Evolutionary conservation across 2,888 invertebrate species (phyloP).

Genomic region (Aphodius sticticus): DNA sequence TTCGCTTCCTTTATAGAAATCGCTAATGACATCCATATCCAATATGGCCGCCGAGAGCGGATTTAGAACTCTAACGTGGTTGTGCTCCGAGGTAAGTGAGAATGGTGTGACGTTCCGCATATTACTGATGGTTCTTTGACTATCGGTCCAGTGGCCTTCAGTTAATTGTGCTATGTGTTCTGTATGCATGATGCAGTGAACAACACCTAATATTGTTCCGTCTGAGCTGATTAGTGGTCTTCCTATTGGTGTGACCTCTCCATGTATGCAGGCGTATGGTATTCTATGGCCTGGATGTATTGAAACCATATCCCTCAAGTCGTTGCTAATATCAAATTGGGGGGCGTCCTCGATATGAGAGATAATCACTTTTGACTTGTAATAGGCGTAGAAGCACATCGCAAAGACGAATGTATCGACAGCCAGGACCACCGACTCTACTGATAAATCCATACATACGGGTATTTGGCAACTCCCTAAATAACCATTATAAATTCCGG

Average conservation of each 20-base stretch:
- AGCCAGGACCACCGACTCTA: constrained; percentile 16
- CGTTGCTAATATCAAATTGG: constrained; percentile 14
- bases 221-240: constrained; percentile 10
- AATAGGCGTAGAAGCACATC: constrained; percentile 10
- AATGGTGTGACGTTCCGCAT: constrained; percentile 17
- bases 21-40: constrained; percentile 19
- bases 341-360: constrained; percentile 16
- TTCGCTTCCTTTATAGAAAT: constrained; percentile 9
- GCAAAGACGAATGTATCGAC: constrained; percentile 15
- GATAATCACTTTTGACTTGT: constrained; percentile 15
- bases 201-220: constrained; percentile 11
- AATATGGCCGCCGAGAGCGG: constrained; percentile 19
- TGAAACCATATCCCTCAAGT: constrained; percentile 6
- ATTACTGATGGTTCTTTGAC: constrained; percentile 15
- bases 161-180: constrained; percentile 23
- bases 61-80: constrained; percentile 9
- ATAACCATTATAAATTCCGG: background rate
- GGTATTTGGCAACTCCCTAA: background rate
- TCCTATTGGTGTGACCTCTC: constrained; percentile 15
- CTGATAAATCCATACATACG: constrained; percentile 16
- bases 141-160: constrained; percentile 18
- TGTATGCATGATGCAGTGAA: constrained; percentile 11
- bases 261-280: constrained; percentile 22
- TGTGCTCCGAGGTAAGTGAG: background rate
- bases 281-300: constrained; percentile 5